Evolutionary conservation across 2,888 invertebrate genomes (phyloP), one percentile per base, ranked within the genome.

Genomic region (Eurytoma californica): DNA sequence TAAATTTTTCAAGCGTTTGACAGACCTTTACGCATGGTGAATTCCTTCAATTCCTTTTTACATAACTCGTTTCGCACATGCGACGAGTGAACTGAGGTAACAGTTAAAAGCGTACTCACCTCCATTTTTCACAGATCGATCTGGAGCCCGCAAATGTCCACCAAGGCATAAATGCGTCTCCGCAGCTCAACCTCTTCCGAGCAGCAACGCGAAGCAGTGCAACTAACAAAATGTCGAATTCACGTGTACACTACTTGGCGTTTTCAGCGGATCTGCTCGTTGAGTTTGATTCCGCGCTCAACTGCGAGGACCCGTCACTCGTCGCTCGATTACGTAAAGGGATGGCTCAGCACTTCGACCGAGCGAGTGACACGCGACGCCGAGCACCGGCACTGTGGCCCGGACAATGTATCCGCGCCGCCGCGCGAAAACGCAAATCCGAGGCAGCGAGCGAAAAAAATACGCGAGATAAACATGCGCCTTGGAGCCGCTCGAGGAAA

Each of bases 321-420:
- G 16, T 18, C 39, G 20, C n/a, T 66, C 13, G 39, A 47, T 84
- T 85, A 83, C 82, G 79, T 84, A 85, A 85, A 84, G 39, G 53
- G 72, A 81, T 85, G 77, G 82, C 85, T 85, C 84, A 83, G 85
- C 85, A 83, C 80, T 72, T 84, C 82, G 80, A 61, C 49, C 49
- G 73, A 20, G 72, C 61, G 77, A 82, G 18, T 20, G 72, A 72
- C 83, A 84, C 82, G 83, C 83, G 24, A 83, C 47, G 49, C n/a
- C 68, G 18, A 12, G 13, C 1, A 14, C 47, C 55, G 18, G 16
- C 14, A 53, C 51, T 30, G n/a, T 16, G 24, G 18, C 51, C 51
- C 3, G 57, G 28, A 51, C 53, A 13, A 55, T 28, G 18, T 55
- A 68, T 18, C 16, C 49, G 18, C 20, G 57, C 55, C 39, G 18